Evolutionary conservation across 2,797 vertebrate species (phyloP), one percentile per base, ranked within the genome.

Genomic region (Tympanoctomys barrerae): DNA sequence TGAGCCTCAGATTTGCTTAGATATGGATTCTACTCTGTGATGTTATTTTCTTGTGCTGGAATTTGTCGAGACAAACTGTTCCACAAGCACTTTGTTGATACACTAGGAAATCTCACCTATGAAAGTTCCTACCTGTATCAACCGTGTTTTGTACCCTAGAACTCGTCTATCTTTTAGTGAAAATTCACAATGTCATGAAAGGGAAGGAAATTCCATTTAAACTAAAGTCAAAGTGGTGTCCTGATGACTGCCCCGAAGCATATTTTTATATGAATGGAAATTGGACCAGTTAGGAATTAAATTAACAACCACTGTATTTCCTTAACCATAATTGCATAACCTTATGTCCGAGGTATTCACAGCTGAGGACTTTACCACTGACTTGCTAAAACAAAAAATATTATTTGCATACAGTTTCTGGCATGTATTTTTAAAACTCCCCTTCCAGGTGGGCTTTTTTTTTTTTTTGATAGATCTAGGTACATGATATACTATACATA

Each of bases 201-300:
- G 46, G 36, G 89, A 90, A 93, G 62, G 78, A 87, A 96, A 96
- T 94, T 71, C 36, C 46, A 62, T 81, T 95, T 93, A 96, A 90
- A 79, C 71, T 75, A 89, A 89, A 97, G 57, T 89, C 71, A 75
- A 93, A 96, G 70, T 97, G 81, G 87, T 94, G 90, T 95, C 91
- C 52, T 82, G 62, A 79, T 77, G 77, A 93, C 86, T 57, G 46
- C 46, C 61, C 91, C 82, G 93, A 77, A 94, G 78, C 84, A n/a
- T 81, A 91, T 89, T 96, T 77, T 96, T 92, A 95, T 90, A 89
- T 89, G 87, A 97, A 78, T 78, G 71, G 78, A 94, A 96, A 96
- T 94, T 91, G 81, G 36, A 93, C 91, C 66, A 91, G 66, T 62
- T 89, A 93, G 33, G 28, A 97, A 97, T 95, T 97, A 82, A 94